A percentile compares a stretch with the other conserved stretches of the same genome.
phyloP scores from a whole-genome alignment of 2,113 vertebrate species.

The Lepidothrix coronata region DNA sequence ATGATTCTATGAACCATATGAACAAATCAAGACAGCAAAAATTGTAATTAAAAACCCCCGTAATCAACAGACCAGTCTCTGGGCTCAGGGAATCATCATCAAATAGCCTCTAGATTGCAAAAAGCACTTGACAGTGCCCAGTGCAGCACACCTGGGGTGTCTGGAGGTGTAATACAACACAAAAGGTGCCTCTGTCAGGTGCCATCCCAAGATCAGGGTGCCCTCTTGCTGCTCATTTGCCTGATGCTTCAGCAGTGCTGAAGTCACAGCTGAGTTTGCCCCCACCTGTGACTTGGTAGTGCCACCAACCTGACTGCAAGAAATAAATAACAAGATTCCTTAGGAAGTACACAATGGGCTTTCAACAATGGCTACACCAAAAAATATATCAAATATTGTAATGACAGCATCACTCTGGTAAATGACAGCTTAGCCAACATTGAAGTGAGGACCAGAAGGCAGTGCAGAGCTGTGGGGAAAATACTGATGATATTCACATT shows the following conservation, averaged over 20 bases:
- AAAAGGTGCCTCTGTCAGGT: background rate
- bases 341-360: background rate
- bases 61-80: background rate
- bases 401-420: conserved; percentile 38
- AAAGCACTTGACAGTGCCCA: accelerated
- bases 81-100: background rate
- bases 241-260: background rate
- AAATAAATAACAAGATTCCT: background rate
- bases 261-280: background rate
- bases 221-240: background rate
- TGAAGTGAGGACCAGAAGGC: conserved; percentile 47
- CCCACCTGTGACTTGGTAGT: background rate
- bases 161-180: background rate
- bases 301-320: background rate
- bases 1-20: background rate
- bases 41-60: accelerated
- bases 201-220: background rate
- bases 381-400: conserved; percentile 5
- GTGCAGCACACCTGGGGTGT: background rate
- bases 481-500: background rate
- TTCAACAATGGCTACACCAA: background rate
- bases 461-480: conserved; percentile 32
- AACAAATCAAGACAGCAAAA: background rate
- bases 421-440: conserved; percentile 55
- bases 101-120: background rate